Base-by-base conservation (phyloP, 2,888 invertebrate genomes). In the Petrophora chlorosata region DNA sequence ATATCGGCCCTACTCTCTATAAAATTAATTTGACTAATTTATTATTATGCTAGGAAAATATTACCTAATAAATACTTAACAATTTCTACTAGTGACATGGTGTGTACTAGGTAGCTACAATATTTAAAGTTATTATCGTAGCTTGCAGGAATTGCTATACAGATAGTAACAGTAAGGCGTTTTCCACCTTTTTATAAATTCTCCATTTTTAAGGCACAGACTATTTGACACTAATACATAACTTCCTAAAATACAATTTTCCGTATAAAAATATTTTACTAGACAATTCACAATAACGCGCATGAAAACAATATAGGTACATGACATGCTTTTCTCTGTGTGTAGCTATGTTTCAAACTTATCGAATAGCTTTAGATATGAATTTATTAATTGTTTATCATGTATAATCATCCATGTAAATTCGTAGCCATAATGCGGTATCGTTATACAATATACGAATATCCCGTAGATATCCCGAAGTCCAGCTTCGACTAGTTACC, bases 1-100 rank as follows among this genome's bases (percentile, higher is more conserved):
- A 65, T 70, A 70, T 59, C 66, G 55, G 61, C 59, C 19, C 30
- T 62, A 50, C 52, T 58, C 63, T 75, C 72, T 65, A 66, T 59
- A 62, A 73, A 75, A 69, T 76, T 75, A 72, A 70, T 67, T 82
- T 85, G 85, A 84, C 86, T 85, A 85, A 76, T 73, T 74, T 73
- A 82, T 76, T 84, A 84, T 81, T 83, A 83, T 77, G 79, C 76
- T 82, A 81, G 46, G 65, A 65, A 65, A 36, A 14, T 36, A 53
- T 32, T 48, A 28, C 51, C 53, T 64, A 60, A 56, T 60, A 59
- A 63, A 67, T 65, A 67, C 55, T 63, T 68, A 63, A 71, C 59
- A 57, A 48, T 59, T 60, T 10, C 61, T 65, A 59, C 64, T 65
- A 67, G 65, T 70, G 73, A 70, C 68, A 63, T 64, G 62, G 59